Percentiles rank a stretch among this genome's conserved stretches.
Conservation (phyloP, 1,140 invertebrate species). For the Drosophila murphyi region DNA sequence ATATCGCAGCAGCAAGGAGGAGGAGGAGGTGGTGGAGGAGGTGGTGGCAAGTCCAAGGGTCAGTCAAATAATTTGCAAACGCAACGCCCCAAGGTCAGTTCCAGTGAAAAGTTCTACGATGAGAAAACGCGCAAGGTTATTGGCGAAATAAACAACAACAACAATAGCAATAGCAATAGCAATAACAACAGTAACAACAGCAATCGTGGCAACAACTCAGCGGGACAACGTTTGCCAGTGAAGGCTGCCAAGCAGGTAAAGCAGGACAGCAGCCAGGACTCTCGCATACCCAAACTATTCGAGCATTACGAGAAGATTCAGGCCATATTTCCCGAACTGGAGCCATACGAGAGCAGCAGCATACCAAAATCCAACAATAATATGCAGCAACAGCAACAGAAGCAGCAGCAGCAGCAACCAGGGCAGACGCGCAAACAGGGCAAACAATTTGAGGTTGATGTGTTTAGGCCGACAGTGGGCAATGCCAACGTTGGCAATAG, state of each 20-base stretch:
- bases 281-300: constrained; percentile 89
- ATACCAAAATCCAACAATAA: constrained; percentile 31
- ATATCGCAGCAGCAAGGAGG: constrained; percentile 62
- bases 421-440: constrained; percentile 45
- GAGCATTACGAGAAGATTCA: constrained; percentile 90
- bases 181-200: constrained; percentile 13
- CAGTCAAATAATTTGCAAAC: constrained; percentile 62
- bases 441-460: constrained; percentile 71
- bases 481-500: constrained; percentile 25
- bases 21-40: constrained; percentile 23
- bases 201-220: constrained; percentile 26
- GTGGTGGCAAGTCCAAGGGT: constrained; percentile 49
- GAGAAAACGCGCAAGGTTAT: constrained; percentile 71
- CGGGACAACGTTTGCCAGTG: constrained; percentile 66
- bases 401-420: constrained; percentile 9
- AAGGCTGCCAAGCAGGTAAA: constrained; percentile 87
- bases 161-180: constrained; percentile 1
- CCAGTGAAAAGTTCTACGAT: constrained; percentile 64
- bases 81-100: constrained; percentile 56
- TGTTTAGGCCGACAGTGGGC: constrained; percentile 53
- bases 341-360: constrained; percentile 84
- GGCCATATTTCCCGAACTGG: constrained; percentile 90
- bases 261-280: constrained; percentile 73
- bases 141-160: constrained; percentile 55
- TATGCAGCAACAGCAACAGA: constrained; percentile 2